Evolutionary conservation across 1,140 invertebrate species (phyloP).

Genomic region (Metaphire vulgaris): DNA sequence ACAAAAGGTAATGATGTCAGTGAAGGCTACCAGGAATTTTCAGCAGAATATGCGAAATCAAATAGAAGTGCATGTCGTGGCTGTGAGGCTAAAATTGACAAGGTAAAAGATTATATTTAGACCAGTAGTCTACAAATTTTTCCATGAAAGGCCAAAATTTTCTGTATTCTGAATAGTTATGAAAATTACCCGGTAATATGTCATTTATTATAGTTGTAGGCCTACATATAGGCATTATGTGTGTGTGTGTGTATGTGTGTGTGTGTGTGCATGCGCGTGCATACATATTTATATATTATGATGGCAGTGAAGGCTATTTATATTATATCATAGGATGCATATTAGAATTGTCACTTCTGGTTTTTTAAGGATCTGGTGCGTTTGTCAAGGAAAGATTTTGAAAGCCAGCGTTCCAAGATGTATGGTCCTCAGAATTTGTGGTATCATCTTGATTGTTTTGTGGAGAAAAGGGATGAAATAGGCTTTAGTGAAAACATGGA

Average conservation of each 20-base stretch:
- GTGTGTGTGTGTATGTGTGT: too few relatives aligned
- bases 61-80: constrained; percentile 70
- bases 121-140: too few relatives aligned
- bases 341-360: too few relatives aligned
- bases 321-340: too few relatives aligned
- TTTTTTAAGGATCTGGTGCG: constrained; percentile 74
- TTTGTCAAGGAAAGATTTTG: constrained; percentile 78
- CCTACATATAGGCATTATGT: too few relatives aligned
- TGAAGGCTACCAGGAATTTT: constrained; percentile 59
- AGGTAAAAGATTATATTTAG: constrained; percentile 52
- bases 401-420: constrained; percentile 68
- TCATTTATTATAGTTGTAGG: too few relatives aligned
- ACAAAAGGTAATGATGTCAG: constrained; percentile 43
- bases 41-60: constrained; percentile 82
- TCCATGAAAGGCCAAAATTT: too few relatives aligned
- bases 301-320: too few relatives aligned
- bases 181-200: too few relatives aligned
- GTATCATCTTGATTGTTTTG: constrained; percentile 91
- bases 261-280: too few relatives aligned
- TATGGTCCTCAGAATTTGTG: constrained; percentile 68
- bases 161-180: too few relatives aligned
- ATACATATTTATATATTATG: too few relatives aligned
- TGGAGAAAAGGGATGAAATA: constrained; percentile 65
- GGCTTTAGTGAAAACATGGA: constrained; percentile 56
- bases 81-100: constrained; percentile 79